Percentiles rank a stretch among this genome's conserved stretches.
Conservation (phyloP, 92 coral and sea anemone genomes). For the Diadumene lineata region DNA sequence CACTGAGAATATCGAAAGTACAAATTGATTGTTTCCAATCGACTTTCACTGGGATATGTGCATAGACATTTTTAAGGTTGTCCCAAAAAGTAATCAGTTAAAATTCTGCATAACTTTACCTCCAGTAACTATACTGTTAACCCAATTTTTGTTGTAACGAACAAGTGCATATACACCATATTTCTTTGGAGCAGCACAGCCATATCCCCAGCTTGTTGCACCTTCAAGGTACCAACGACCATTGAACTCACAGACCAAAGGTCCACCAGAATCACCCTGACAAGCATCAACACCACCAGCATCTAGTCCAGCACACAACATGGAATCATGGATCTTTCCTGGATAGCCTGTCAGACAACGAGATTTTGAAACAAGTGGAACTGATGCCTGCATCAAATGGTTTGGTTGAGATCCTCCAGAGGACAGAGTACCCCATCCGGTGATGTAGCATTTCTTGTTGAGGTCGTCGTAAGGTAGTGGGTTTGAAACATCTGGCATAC, state of each 20-base stretch:
- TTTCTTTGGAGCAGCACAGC: constrained; percentile 37
- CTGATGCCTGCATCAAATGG: constrained; percentile 30
- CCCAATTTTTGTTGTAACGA: constrained; percentile 26
- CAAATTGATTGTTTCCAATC: too few relatives aligned
- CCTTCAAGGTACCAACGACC: constrained; percentile 45
- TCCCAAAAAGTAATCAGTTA: too few relatives aligned
- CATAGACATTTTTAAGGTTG: too few relatives aligned
- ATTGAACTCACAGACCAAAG: constrained; percentile 47
- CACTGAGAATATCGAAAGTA: too few relatives aligned
- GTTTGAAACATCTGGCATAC: constrained; percentile 20
- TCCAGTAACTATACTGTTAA: not conserved
- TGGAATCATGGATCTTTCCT: constrained; percentile 35
- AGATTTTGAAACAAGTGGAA: constrained; percentile 32
- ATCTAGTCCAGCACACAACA: constrained; percentile 51
- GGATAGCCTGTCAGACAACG: constrained; percentile 35
- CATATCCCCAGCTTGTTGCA: constrained; percentile 22
- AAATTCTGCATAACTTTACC: constrained; percentile 9
- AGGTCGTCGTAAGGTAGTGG: constrained; percentile 30
- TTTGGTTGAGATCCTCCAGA: constrained; percentile 45
- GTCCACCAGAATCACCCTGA: constrained; percentile 52
- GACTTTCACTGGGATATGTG: too few relatives aligned
- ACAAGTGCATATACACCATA: constrained; percentile 43
- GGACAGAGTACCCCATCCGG: constrained; percentile 50
- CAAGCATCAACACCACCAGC: constrained; percentile 47
- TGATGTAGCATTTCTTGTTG: constrained; percentile 41